Evolutionary conservation across 2,113 vertebrate species (phyloP).

Genomic region (rat (Rattus norvegicus)): DNA sequence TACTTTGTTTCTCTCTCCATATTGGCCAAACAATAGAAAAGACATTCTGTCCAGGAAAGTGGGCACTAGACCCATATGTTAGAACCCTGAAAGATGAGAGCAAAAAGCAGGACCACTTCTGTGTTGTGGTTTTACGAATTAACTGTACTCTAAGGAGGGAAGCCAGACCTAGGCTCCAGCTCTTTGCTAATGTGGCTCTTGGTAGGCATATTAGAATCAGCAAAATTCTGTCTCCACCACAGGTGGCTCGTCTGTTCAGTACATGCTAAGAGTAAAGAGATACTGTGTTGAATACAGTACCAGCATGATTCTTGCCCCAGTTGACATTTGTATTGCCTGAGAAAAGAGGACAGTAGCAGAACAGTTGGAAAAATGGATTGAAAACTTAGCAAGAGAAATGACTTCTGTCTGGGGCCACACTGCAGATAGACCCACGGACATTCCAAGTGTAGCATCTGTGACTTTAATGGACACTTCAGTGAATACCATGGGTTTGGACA

Average conservation of each 20-base stretch:
- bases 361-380: constrained; percentile 14
- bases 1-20: not conserved
- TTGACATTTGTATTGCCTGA: not conserved
- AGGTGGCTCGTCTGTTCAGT: not conserved
- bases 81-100: constrained; percentile 48
- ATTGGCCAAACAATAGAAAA: constrained; percentile 49
- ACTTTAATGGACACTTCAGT: not conserved
- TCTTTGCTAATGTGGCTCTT: constrained; percentile 38
- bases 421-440: not conserved
- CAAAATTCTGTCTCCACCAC: not conserved
- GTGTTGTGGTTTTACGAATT: not conserved
- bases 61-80: constrained; percentile 17
- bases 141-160: not conserved
- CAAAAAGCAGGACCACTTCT: not conserved
- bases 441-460: constrained; percentile 15
- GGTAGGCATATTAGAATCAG: not conserved
- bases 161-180: not conserved
- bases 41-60: not conserved
- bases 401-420: not conserved
- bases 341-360: not conserved
- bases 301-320: not conserved
- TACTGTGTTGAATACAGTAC: not conserved
- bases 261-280: not conserved
- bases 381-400: constrained; percentile 53
- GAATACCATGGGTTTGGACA: not conserved